Percentiles rank a stretch among this genome's conserved stretches.
These are phyloP conservation scores for Candoia aspera DNA, from an alignment of 2,113 vertebrate species.

Conservation along the genomic window DNA sequence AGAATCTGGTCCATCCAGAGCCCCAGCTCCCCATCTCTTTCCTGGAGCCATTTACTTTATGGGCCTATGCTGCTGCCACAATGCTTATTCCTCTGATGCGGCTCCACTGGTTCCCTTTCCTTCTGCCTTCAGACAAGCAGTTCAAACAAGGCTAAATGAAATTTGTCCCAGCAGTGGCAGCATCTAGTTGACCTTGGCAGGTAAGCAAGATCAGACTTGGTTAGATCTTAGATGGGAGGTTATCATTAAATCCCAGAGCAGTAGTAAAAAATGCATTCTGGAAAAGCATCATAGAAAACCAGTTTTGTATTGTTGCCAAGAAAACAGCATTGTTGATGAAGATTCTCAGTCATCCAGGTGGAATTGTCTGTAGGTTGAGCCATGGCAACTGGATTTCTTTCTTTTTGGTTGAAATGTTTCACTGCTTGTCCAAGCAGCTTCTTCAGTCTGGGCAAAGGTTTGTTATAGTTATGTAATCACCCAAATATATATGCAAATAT, in stretches of 20 bases:
- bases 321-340: background rate
- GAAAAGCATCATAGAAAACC: background rate
- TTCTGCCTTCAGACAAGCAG: background rate
- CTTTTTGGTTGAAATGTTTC: too few species aligned
- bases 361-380: too few species aligned
- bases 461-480: background rate
- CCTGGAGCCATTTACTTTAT: background rate
- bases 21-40: background rate
- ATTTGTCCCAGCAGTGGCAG: background rate
- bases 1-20: background rate
- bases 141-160: background rate
- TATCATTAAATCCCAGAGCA: background rate
- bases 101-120: background rate
- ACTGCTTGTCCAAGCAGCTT: too few species aligned
- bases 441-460: too few species aligned
- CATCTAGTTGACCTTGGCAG: background rate
- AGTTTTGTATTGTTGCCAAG: background rate
- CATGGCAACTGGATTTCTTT: too few species aligned
- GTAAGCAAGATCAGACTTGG: background rate
- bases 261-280: background rate
- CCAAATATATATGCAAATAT: too few species aligned
- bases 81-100: background rate
- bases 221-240: background rate
- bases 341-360: too few species aligned
- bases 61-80: background rate